phyloP scores from a whole-genome alignment of 1,140 invertebrate species.

The Lepidostoma basale region DNA sequence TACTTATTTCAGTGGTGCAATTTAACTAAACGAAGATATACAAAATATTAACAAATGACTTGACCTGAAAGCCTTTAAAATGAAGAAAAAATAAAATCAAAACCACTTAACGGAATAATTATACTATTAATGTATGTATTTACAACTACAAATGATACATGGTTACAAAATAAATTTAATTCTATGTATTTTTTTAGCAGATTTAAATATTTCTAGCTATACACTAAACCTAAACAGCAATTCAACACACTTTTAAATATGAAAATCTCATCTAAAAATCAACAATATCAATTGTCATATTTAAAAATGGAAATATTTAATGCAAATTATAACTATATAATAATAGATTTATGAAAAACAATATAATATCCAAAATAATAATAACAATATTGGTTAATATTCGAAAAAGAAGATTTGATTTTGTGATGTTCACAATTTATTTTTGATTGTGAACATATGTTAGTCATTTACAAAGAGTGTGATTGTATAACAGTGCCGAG shows the following conservation, averaged over 20 bases:
- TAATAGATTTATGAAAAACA: too few species aligned
- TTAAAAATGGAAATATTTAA: too few species aligned
- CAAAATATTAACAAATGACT: background rate
- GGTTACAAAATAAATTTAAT: background rate
- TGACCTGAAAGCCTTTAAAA: background rate
- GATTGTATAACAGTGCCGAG: too few species aligned
- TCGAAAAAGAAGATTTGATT: too few species aligned
- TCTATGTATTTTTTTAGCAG: background rate
- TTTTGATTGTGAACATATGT: too few species aligned
- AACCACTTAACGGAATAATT: background rate
- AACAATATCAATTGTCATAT: background rate
- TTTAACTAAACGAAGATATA: too few species aligned
- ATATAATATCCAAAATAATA: too few species aligned
- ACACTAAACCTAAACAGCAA: background rate
- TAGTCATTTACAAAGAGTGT: too few species aligned
- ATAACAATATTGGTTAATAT: too few species aligned
- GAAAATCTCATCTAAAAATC: background rate
- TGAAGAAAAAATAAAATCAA: background rate
- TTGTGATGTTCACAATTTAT: too few species aligned
- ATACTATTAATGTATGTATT: background rate
- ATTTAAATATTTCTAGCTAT: slow-evolving; percentile 16
- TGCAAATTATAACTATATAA: too few species aligned
- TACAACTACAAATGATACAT: background rate
- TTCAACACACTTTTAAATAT: background rate
- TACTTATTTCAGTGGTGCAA: too few species aligned